These are phyloP conservation scores for Hydrozoanthus gracilis DNA, from an alignment of 92 coral and sea anemone species.

Conservation along the genomic window DNA sequence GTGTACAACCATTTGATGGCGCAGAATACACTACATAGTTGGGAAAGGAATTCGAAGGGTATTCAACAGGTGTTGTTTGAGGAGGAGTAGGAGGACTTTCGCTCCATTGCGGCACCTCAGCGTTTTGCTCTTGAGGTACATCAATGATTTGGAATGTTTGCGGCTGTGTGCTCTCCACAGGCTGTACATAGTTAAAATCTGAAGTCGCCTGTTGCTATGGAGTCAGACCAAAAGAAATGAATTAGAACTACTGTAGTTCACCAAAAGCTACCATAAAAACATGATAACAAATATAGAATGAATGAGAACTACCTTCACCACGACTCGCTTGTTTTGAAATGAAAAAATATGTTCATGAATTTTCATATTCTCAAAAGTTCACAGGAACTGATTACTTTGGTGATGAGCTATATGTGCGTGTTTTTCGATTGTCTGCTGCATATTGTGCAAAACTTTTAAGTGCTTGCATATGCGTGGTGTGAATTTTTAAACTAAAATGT, in stretches of 20 bases:
- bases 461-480: not conserved
- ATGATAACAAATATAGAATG: not conserved
- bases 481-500: no score
- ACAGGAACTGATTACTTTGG: not conserved
- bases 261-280: not conserved
- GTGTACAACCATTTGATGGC: constrained; percentile 31
- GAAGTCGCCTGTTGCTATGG: constrained; percentile 49
- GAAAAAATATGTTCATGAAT: not conserved
- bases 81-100: constrained; percentile 52
- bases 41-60: constrained; percentile 46
- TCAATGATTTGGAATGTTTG: constrained; percentile 53
- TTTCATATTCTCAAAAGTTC: not conserved
- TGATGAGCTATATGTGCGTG: not conserved
- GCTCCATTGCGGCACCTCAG: constrained; percentile 53
- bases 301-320: constrained; percentile 19
- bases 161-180: constrained; percentile 45
- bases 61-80: constrained; percentile 34
- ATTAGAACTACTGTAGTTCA: constrained; percentile 26
- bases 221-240: constrained; percentile 49
- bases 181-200: constrained; percentile 48
- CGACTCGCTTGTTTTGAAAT: constrained; percentile 17
- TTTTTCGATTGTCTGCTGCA: not conserved
- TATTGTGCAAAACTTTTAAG: not conserved
- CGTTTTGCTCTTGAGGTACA: constrained; percentile 53
- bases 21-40: constrained; percentile 50